Evolutionary conservation across 2,888 invertebrate species (phyloP), one percentile per base, ranked within the genome.

Genomic region (Mayetiola destructor): DNA sequence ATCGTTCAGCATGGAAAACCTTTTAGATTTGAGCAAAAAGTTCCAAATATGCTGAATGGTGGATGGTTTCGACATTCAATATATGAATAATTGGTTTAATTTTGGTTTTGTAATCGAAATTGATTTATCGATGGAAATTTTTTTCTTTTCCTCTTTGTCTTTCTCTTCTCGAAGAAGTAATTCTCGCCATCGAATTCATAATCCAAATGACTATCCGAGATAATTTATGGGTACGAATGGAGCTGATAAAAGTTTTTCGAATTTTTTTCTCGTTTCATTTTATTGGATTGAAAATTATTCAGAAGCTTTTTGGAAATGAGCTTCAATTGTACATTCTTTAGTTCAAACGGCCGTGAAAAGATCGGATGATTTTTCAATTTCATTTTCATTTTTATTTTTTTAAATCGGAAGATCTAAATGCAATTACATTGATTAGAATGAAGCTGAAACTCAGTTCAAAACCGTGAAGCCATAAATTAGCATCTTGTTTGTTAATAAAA

Each of bases 31-130:
- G 27, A 27, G 29, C 48, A 27, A 27, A n/a, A n/a, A n/a, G 48
- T 27, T 48, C 16, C 2, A 27, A 27, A 27, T 48, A 37, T 9
- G 37, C 37, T 37, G 14, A 37, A 42, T 42, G 42, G 42, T 48
- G 48, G 48, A 48, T 48, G n/a, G 29, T 20, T 27, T n/a, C 27
- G 29, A 48, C 48, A 27, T 27, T 27, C 48, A 48, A 23, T 48
- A 23, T 23, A 48, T 48, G 27, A 27, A 27, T n/a, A 48, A 48
- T 48, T 48, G 27, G 48, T 48, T 48, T 16, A 48, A 48, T 48
- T 48, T 48, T 48, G 23, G 48, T 48, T n/a, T 48, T 48, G 48
- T 48, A 48, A 48, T 48, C 27, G 48, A 48, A 48, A 27, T 48
- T 48, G 48, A 48, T 48, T 48, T 48, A 48, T 48, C 48, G 29